Conservation (phyloP, 2,888 invertebrate genomes). For the Hipparchia sbordonii region DNA sequence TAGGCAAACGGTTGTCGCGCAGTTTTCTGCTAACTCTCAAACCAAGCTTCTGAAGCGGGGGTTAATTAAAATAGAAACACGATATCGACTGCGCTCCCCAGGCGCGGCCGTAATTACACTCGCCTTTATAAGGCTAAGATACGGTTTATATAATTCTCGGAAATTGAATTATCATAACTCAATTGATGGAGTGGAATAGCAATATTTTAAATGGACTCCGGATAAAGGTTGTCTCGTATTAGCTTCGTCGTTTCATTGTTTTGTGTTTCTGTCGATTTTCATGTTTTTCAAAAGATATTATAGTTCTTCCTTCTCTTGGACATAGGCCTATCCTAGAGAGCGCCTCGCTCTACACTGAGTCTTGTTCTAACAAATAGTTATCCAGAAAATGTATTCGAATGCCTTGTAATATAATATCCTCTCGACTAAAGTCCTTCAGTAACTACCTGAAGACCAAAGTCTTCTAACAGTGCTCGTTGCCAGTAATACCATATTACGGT, state of each 20-base stretch:
- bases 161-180: neutral
- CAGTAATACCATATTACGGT: no score
- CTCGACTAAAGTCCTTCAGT: no score
- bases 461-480: no score
- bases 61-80: constrained; percentile 3
- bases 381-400: no score
- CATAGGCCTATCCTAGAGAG: no score
- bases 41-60: neutral
- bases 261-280: neutral
- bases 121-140: neutral
- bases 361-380: no score
- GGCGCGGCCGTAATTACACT: neutral
- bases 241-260: neutral
- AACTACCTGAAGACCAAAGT: no score
- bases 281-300: neutral
- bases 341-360: no score
- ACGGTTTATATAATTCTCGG: constrained; percentile 3
- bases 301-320: no score
- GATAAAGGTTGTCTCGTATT: neutral
- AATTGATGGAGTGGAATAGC: neutral
- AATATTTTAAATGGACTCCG: neutral
- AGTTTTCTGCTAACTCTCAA: neutral
- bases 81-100: neutral
- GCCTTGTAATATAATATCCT: no score
- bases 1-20: no score